Base-by-base conservation (phyloP, 2,797 vertebrate genomes). In the Lithobates pipiens region DNA sequence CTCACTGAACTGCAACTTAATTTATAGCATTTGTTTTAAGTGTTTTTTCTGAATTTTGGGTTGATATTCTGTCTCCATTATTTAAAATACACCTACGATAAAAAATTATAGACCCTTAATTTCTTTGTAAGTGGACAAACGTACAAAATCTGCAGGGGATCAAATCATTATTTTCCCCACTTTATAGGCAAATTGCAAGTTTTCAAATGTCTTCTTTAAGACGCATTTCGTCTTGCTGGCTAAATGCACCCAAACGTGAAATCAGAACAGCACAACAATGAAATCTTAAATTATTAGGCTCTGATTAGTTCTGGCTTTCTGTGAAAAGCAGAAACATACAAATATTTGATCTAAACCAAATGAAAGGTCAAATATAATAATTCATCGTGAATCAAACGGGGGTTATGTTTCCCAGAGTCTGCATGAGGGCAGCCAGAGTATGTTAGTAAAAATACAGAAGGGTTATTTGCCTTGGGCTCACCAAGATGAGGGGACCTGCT, bases 271-370 rank as follows among this genome's bases (percentile, higher is more conserved):
- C 67, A 36, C 21, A 34, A 36, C 44, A 50, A 67, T 61, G 36
- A 10, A 44, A 42, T 63, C 25, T n/a, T 57, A n/a, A 72, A 63
- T 25, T 81, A 44, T 81, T 73, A 73, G 69, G 15, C 69, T 13
- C 36, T 25, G 72, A 74, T 74, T 25, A 46, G 72, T n/a, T 74
- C 72, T 73, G n/a, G 21, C 25, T 67, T 25, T 67, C 11, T 13
- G 44, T 50, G n/a, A 70, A 73, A 81, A 72, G n/a, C 10, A 71
- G 69, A 73, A 57, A 81, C 36, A 68, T 21, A 39, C 15, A 71
- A 81, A 81, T 57, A 36, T 70, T 61, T 73, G 29, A 81, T 61
- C 29, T 25, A 81, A 72, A n/a, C 34, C 39, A 29, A 39, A 57
- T 34, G 42, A 8, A 10, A 25, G 69, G 79, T 81, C 79, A 71